Percentiles rank a stretch among this genome's conserved stretches.
Conservation (phyloP, 2,113 vertebrate genomes). For the Dicrurus megarhynchus region DNA sequence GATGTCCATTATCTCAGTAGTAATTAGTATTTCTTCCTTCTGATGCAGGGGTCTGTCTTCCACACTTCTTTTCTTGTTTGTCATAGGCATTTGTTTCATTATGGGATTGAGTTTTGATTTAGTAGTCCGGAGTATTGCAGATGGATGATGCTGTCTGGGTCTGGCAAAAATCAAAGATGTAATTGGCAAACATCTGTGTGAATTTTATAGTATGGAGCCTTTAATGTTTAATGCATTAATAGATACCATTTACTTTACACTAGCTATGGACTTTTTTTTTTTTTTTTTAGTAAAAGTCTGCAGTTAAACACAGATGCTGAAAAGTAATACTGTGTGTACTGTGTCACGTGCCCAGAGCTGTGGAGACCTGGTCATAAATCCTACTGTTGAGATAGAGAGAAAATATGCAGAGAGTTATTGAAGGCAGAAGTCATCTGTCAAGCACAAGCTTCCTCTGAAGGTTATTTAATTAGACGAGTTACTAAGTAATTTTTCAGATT, state of each 20-base stretch:
- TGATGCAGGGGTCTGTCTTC: not conserved
- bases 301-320: not conserved
- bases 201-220: not conserved
- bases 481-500: conserved; percentile 5
- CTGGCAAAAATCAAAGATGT: not conserved
- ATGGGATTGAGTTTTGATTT: not conserved
- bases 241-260: not conserved
- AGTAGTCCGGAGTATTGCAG: not conserved
- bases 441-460: not conserved
- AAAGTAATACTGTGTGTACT: not conserved
- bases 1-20: not conserved
- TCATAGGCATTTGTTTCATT: not conserved
- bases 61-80: not conserved
- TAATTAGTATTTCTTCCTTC: not conserved
- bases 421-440: conserved; percentile 6
- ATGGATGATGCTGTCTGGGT: not conserved
- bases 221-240: not conserved
- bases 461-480: not conserved
- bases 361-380: not conserved
- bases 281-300: not conserved
- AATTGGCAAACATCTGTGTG: not conserved
- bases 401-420: not conserved
- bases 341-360: not conserved
- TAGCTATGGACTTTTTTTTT: not conserved
- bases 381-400: not conserved